A percentile compares a stretch with the other conserved stretches of the same genome.
These are phyloP conservation scores for Spondyliosoma cantharus DNA, from an alignment of 2,797 vertebrate species.

Conservation along the genomic window DNA sequence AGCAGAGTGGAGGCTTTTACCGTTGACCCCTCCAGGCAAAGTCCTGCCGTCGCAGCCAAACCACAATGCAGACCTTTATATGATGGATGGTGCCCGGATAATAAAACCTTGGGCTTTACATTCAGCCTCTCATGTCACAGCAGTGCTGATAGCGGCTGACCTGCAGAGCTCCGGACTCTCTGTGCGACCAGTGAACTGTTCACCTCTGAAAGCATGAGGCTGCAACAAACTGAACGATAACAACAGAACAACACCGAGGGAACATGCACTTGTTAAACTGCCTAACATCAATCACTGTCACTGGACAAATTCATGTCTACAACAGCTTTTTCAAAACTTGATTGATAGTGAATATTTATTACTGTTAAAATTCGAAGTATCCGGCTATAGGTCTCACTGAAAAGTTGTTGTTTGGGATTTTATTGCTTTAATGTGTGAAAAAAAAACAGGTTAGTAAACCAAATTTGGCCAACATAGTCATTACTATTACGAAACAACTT, in stretches of 20 bases:
- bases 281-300: background rate
- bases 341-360: background rate
- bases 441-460: too few relatives aligned
- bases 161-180: conserved; percentile 5
- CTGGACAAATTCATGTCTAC: background rate
- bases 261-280: background rate
- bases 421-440: too few relatives aligned
- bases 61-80: conserved; percentile 63
- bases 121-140: conserved; percentile 47
- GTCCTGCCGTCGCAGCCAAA: conserved; percentile 54
- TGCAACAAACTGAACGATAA: background rate
- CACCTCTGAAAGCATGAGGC: conserved; percentile 20
- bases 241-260: background rate
- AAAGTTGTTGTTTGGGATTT: too few relatives aligned
- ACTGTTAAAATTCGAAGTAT: background rate
- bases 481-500: too few relatives aligned
- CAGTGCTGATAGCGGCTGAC: conserved; percentile 38
- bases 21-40: conserved; percentile 60
- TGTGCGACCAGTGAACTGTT: conserved; percentile 26
- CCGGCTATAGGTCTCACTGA: background rate
- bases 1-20: conserved; percentile 70
- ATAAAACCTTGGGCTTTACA: conserved; percentile 45
- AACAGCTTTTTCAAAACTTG: background rate
- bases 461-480: too few relatives aligned
- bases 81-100: conserved; percentile 67